Evolutionary conservation across 2,113 vertebrate species (phyloP).

Genomic region (Mesembrinibis cayennensis): DNA sequence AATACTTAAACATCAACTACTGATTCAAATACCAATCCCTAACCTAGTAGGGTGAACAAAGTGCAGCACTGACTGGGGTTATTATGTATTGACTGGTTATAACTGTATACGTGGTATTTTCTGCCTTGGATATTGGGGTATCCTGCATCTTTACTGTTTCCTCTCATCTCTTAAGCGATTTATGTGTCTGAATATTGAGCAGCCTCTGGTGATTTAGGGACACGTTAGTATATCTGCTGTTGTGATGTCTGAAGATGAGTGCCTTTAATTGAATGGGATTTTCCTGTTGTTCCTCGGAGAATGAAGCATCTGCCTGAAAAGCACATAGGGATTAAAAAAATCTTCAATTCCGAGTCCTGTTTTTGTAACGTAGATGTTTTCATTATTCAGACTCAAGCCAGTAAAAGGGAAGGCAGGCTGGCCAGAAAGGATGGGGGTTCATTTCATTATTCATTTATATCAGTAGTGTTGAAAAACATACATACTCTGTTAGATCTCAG

Average conservation of each 20-base stretch:
- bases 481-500: background rate
- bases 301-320: background rate
- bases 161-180: background rate
- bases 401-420: background rate
- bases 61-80: background rate
- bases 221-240: background rate
- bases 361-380: background rate
- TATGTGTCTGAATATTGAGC: background rate
- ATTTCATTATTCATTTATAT: background rate
- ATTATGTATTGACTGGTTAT: background rate
- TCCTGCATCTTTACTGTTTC: background rate
- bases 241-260: constrained; percentile 7
- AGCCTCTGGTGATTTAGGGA: background rate
- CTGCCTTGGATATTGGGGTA: background rate
- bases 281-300: constrained; percentile 15
- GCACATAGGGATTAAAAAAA: background rate
- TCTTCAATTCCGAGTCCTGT: background rate
- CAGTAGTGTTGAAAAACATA: constrained; percentile 13
- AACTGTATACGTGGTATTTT: background rate
- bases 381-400: background rate
- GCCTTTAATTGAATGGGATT: constrained; percentile 37
- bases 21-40: background rate
- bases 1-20: background rate
- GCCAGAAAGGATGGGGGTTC: background rate
- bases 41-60: background rate